Conservation (phyloP, 1,140 invertebrate genomes). For the Drosophila bifasciata region DNA sequence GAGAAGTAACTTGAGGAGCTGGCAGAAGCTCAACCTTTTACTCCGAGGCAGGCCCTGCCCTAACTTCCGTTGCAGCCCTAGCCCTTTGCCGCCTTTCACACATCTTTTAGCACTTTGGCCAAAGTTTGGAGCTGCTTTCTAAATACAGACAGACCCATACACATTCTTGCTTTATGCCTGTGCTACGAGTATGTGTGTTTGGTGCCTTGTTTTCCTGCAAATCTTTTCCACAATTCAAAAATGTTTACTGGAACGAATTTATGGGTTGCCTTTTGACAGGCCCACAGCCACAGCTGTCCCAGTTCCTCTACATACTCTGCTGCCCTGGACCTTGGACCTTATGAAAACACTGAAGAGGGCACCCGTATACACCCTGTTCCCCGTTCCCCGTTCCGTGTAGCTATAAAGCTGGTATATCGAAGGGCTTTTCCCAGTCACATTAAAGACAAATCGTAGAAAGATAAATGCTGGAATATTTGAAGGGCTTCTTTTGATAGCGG, state of each 20-base stretch:
- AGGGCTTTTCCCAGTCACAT: constrained; percentile 11
- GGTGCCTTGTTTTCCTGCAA: constrained; percentile 52
- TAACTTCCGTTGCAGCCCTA: constrained; percentile 61
- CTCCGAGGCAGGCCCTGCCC: constrained; percentile 32
- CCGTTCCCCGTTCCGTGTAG: no score
- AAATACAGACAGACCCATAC: constrained; percentile 31
- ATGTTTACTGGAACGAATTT: constrained; percentile 70
- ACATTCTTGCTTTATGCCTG: constrained; percentile 6
- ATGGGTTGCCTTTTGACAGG: constrained; percentile 31
- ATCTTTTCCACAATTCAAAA: constrained; percentile 76
- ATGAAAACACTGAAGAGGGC: no score
- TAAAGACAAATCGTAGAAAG: constrained; percentile 29
- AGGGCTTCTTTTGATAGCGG: neutral
- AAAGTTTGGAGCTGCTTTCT: constrained; percentile 37
- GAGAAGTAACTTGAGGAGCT: constrained; percentile 71
- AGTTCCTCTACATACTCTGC: constrained; percentile 1
- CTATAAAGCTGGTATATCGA: no score
- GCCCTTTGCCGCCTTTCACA: constrained; percentile 75
- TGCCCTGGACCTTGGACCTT: constrained; percentile 14
- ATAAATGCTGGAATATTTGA: constrained; percentile 11
- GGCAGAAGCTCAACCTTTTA: constrained; percentile 60
- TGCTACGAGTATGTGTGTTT: constrained; percentile 35
- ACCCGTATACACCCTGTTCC: no score
- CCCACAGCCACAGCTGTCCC: constrained; percentile 38
- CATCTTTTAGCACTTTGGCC: constrained; percentile 70